A percentile compares a stretch with the other conserved stretches of the same genome.
Evolutionary conservation across 2,113 vertebrate genomes (phyloP).

Genomic region (Thamnophis sirtalis): DNA sequence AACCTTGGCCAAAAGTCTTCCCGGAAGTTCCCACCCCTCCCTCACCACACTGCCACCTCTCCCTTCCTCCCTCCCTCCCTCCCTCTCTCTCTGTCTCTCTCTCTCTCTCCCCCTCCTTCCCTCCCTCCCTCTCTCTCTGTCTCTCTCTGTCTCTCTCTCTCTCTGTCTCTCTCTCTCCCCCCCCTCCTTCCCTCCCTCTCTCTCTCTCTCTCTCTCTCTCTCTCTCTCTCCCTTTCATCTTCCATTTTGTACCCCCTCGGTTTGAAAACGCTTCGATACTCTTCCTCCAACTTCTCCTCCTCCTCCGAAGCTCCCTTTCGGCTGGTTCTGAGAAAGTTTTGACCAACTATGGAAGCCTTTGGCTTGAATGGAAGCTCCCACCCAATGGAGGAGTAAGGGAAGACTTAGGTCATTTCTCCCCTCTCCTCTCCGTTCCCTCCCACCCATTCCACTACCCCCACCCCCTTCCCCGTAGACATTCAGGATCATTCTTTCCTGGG

Average conservation of each 20-base stretch:
- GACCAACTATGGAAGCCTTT: background rate
- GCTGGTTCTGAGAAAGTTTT: background rate
- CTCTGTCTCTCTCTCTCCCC: too few relatives aligned
- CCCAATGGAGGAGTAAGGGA: background rate
- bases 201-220: too few relatives aligned
- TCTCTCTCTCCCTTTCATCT: background rate
- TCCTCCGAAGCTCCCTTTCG: background rate
- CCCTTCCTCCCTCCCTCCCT: too few relatives aligned
- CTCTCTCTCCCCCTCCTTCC: too few relatives aligned
- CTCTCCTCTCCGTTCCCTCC: background rate
- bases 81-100: background rate
- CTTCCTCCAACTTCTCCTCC: too few relatives aligned
- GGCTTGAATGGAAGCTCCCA: background rate
- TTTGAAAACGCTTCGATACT: background rate
- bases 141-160: background rate
- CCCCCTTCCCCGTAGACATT: background rate
- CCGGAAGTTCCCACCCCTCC: background rate
- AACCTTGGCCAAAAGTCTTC: background rate
- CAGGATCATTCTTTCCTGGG: background rate
- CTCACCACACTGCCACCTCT: background rate
- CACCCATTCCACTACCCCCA: too few relatives aligned
- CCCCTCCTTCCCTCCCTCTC: too few relatives aligned
- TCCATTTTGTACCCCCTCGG: background rate
- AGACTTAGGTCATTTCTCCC: background rate
- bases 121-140: too few relatives aligned